These are phyloP conservation scores for Sebastiscus albofasciatus DNA, from an alignment of 2,797 vertebrate species.

Conservation along the genomic window DNA sequence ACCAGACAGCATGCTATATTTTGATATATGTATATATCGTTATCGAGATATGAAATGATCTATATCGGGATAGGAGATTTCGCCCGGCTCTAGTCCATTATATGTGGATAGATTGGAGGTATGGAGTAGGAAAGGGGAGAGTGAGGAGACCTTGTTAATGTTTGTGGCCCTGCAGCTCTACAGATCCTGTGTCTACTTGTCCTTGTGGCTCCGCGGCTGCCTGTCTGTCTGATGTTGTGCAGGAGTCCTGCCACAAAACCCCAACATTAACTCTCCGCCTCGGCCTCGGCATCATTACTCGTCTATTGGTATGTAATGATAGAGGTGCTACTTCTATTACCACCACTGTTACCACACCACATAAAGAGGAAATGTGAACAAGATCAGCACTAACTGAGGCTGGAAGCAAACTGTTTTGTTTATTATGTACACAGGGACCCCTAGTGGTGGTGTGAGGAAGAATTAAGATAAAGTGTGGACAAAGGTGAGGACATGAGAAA, in stretches of 20 bases:
- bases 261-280: conserved; percentile 40
- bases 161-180: conserved; percentile 42
- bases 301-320: conserved; percentile 43
- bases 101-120: background rate
- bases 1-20: background rate
- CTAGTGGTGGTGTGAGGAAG: conserved; percentile 77
- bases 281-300: conserved; percentile 30
- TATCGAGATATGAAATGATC: background rate
- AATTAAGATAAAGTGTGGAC: conserved; percentile 4
- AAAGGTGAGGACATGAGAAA: background rate
- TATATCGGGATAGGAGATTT: background rate
- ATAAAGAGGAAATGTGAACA: conserved; percentile 38
- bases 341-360: conserved; percentile 28
- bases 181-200: conserved; percentile 67
- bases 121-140: background rate
- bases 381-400: background rate
- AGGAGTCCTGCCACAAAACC: conserved; percentile 58
- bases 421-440: conserved; percentile 74
- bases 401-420: conserved; percentile 42
- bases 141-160: conserved; percentile 28
- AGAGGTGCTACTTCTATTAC: conserved; percentile 41
- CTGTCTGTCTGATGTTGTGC: conserved; percentile 61
- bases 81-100: background rate
- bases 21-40: background rate
- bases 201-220: conserved; percentile 54